Conservation (phyloP, 2,888 invertebrate species). For the Pachydiplax longipennis region DNA sequence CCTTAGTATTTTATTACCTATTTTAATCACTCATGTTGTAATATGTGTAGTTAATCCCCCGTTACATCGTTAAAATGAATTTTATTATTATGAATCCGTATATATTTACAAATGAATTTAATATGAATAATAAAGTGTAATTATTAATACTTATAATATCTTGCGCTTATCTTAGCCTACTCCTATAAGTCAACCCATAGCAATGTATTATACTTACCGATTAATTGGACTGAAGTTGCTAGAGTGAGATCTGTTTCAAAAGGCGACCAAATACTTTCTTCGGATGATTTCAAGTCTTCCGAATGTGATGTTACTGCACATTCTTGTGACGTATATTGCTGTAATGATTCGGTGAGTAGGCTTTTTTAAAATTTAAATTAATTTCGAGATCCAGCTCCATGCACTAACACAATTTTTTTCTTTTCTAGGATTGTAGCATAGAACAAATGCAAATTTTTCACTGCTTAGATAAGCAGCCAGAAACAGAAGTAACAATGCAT, state of each 20-base stretch:
- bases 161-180: background rate
- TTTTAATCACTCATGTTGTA: no score
- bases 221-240: conserved; percentile 20
- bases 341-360: conserved; percentile 47
- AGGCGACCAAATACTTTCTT: background rate
- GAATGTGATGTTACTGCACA: conserved; percentile 48
- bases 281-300: background rate
- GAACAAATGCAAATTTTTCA: conserved; percentile 28
- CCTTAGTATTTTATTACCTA: no score
- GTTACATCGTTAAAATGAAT: no score
- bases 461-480: background rate
- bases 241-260: background rate
- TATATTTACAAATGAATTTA: no score
- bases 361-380: background rate
- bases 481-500: background rate
- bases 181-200: background rate
- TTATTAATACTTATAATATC: no score
- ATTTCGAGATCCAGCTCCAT: no score
- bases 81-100: no score
- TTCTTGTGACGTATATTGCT: conserved; percentile 49
- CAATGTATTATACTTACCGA: background rate
- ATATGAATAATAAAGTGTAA: no score
- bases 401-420: background rate
- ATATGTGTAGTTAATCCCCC: no score
- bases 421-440: conserved; percentile 1